Evolutionary conservation across 2,888 invertebrate species (phyloP).

Genomic region (Dione juno): DNA sequence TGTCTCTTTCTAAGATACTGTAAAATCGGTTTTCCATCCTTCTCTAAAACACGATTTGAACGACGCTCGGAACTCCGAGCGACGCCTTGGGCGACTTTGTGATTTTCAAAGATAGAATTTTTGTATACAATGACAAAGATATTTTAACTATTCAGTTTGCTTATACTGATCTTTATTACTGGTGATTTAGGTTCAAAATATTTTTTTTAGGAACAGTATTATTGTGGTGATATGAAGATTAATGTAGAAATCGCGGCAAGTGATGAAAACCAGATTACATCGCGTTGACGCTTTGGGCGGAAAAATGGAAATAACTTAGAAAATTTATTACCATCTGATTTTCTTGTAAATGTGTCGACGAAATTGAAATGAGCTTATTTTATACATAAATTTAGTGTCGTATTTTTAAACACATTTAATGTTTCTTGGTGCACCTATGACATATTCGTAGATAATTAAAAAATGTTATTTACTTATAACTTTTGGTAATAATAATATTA

Average conservation of each 20-base stretch:
- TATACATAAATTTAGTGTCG: too few species aligned
- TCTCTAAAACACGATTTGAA: slow-evolving; percentile 63
- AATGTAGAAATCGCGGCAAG: slow-evolving; percentile 64
- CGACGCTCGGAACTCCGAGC: slow-evolving; percentile 60
- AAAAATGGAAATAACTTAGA: slow-evolving; percentile 60
- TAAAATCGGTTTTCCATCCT: slow-evolving; percentile 48
- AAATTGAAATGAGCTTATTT: neutral
- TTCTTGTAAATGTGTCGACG: slow-evolving; percentile 21
- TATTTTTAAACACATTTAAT: too few species aligned
- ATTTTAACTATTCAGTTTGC: slow-evolving; percentile 20
- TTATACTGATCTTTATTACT: slow-evolving; percentile 4
- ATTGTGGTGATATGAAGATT: slow-evolving; percentile 60
- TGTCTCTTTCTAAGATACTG: slow-evolving; percentile 56
- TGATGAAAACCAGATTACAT: slow-evolving; percentile 73
- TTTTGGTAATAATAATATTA: too few species aligned
- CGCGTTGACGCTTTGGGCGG: slow-evolving; percentile 69
- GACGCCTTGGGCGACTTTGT: slow-evolving; percentile 64
- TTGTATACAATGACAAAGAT: slow-evolving; percentile 50
- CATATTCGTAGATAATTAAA: too few species aligned
- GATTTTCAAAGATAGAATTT: slow-evolving; percentile 71
- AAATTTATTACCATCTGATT: slow-evolving; percentile 49
- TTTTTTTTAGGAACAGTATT: slow-evolving; percentile 24
- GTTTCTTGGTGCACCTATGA: too few species aligned
- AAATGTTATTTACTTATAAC: too few species aligned
- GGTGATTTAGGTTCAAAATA: slow-evolving; percentile 50